A percentile compares a stretch with the other conserved stretches of the same genome.
phyloP scores from a whole-genome alignment of 2,888 invertebrate genomes.

The Amblyjoppa fuscipennis region DNA sequence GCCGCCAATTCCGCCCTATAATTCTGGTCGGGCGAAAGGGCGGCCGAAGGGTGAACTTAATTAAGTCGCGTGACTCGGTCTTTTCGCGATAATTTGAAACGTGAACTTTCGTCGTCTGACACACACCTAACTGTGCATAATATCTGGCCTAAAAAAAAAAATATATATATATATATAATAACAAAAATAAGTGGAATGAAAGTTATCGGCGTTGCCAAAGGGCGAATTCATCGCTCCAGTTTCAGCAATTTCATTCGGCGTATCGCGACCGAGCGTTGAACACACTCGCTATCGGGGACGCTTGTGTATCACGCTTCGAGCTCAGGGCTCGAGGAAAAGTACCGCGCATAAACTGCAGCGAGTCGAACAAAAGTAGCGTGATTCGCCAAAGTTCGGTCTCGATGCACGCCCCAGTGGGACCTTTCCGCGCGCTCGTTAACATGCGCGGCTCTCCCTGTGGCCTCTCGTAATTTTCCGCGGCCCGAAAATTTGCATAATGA shows the following conservation, averaged over 20 bases:
- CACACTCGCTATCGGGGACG: not conserved
- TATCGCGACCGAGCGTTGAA: not conserved
- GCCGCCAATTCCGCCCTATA: not conserved
- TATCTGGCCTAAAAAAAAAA: not conserved
- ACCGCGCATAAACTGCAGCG: not conserved
- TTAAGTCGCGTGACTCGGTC: slow-evolving; percentile 47
- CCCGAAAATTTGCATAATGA: slow-evolving; percentile 58
- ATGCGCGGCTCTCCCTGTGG: slow-evolving; percentile 27
- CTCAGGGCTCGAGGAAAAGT: not conserved
- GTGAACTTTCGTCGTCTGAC: slow-evolving; percentile 7
- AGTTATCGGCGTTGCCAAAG: not conserved
- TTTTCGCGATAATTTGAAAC: slow-evolving; percentile 22
- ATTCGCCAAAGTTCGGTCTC: slow-evolving; percentile 50
- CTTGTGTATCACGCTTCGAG: not conserved
- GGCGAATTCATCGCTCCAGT: not conserved
- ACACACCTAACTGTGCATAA: not conserved
- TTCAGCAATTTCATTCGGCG: not conserved
- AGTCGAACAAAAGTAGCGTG: slow-evolving; percentile 27
- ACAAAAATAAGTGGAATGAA: not conserved
- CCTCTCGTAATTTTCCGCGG: slow-evolving; percentile 30
- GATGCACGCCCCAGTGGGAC: not conserved
- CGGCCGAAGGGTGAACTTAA: not conserved
- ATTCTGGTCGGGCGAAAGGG: not conserved
- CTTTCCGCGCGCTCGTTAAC: slow-evolving; percentile 31
- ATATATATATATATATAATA: not conserved